Percentiles rank a stretch among this genome's conserved stretches.
Conservation (phyloP, 2,888 invertebrate genomes). For the Nomada fucata region DNA sequence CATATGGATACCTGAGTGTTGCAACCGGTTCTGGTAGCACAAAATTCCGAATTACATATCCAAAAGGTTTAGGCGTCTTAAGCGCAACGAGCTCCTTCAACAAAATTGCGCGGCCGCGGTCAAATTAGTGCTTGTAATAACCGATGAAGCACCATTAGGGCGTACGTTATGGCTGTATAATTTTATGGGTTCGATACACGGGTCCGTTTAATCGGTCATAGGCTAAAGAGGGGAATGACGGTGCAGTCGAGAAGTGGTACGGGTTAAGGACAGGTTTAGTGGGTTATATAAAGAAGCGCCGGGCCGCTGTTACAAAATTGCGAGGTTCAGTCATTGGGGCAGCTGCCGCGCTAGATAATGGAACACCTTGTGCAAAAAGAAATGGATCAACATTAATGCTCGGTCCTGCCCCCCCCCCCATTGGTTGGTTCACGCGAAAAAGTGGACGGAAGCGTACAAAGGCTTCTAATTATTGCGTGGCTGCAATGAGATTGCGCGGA, state of each 20-base stretch:
- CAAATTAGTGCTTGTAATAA: conserved; percentile 59
- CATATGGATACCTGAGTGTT: not conserved
- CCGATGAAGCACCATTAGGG: conserved; percentile 49
- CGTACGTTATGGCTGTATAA: conserved; percentile 43
- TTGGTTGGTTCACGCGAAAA: conserved; percentile 14
- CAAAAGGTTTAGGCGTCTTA: conserved; percentile 5
- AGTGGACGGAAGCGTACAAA: conserved; percentile 36
- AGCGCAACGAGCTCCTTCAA: not conserved
- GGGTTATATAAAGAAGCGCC: conserved; percentile 28
- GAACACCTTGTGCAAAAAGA: conserved; percentile 24
- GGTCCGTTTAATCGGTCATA: conserved; percentile 59
- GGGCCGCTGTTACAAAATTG: conserved; percentile 30
- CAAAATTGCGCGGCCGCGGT: conserved; percentile 41
- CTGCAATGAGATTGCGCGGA: conserved; percentile 52
- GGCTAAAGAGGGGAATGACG: conserved; percentile 28
- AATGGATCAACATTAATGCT: conserved; percentile 36
- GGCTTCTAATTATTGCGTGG: conserved; percentile 48
- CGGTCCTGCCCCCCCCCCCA: not conserved
- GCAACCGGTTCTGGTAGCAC: not conserved
- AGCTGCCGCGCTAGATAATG: conserved; percentile 46
- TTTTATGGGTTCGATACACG: conserved; percentile 44
- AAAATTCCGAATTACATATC: conserved; percentile 17
- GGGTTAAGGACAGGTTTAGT: conserved; percentile 45
- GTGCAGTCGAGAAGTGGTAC: conserved; percentile 8
- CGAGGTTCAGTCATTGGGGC: conserved; percentile 8